Evolutionary conservation across 2,797 vertebrate species (phyloP).

Genomic region (Myotis daubentonii): DNA sequence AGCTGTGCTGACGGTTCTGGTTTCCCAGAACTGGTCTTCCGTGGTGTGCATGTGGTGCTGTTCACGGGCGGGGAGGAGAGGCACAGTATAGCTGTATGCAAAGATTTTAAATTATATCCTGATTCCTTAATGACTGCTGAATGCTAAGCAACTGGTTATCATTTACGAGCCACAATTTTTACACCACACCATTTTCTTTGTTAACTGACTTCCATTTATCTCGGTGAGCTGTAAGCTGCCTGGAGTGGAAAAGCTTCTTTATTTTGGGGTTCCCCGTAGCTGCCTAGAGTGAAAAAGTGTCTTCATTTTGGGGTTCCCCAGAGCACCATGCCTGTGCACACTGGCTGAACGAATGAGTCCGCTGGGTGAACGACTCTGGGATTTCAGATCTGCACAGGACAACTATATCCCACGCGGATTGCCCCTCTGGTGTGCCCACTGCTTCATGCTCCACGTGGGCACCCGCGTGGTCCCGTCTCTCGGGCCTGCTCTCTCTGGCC

Average conservation of each 20-base stretch:
- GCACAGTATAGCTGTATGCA: background rate
- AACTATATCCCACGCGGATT: fast-evolving
- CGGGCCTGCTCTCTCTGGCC: too few species aligned
- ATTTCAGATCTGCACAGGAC: background rate
- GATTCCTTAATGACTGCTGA: background rate
- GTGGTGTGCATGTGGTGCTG: background rate
- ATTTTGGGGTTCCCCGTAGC: background rate
- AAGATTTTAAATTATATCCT: background rate
- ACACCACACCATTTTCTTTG: background rate
- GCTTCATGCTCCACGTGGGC: background rate
- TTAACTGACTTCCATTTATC: background rate
- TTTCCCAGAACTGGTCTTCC: background rate
- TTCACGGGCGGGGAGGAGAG: background rate
- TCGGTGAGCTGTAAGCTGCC: background rate
- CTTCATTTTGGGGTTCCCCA: background rate
- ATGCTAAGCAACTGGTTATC: background rate
- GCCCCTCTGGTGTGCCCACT: background rate
- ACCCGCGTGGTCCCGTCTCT: fast-evolving
- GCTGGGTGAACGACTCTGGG: background rate
- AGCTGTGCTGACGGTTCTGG: fast-evolving
- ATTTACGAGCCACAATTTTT: background rate
- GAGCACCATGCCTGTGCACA: background rate
- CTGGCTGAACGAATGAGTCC: background rate
- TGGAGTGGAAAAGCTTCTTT: background rate
- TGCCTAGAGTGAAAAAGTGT: background rate